These are phyloP conservation scores for Bombycilla garrulus DNA, from an alignment of 2,113 vertebrate genomes.

Conservation along the genomic window DNA sequence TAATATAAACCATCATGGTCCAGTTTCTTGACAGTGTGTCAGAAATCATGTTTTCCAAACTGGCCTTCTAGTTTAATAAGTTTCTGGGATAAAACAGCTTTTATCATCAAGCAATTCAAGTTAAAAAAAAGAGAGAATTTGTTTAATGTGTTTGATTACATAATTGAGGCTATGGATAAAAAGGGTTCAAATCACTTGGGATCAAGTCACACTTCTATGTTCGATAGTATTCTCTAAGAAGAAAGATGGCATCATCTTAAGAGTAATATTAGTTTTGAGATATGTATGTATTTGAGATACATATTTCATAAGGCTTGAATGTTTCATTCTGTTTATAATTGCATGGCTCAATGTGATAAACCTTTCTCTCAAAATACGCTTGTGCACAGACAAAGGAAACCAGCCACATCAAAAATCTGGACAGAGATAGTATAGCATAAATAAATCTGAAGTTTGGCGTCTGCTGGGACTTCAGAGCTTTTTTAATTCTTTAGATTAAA, in stretches of 20 bases:
- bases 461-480: neutral
- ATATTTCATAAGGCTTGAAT: neutral
- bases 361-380: neutral
- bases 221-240: neutral
- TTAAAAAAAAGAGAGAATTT: neutral
- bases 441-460: neutral
- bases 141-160: neutral
- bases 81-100: neutral
- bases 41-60: neutral
- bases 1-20: neutral
- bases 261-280: neutral
- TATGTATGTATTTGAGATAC: neutral
- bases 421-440: neutral
- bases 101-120: neutral
- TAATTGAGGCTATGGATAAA: neutral
- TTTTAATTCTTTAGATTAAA: neutral
- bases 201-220: neutral
- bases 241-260: neutral
- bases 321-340: neutral
- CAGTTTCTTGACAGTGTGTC: neutral
- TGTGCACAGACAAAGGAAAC: neutral
- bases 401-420: neutral
- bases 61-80: neutral
- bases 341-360: accelerated
- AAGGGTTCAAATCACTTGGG: neutral